Conservation (phyloP, 2,888 invertebrate genomes). For the Acanthosepion lycidas region DNA sequence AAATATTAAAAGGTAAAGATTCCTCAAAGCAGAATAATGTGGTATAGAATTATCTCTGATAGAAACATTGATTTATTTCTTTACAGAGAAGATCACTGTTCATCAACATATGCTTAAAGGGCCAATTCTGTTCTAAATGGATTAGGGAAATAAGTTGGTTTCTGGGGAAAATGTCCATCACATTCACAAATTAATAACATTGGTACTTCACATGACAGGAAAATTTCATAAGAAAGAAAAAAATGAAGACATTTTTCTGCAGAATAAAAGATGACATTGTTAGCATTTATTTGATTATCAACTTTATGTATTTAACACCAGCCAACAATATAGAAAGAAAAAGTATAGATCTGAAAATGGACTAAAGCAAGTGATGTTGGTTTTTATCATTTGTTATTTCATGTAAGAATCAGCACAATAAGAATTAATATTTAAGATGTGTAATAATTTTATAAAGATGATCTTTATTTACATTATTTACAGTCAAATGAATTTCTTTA, state of each 20-base stretch:
- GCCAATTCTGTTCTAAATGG: neutral
- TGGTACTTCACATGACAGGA: neutral
- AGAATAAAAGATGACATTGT: neutral
- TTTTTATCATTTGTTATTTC: neutral
- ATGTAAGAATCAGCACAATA: too few species aligned
- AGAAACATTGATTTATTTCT: neutral
- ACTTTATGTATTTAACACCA: neutral
- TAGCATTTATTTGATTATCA: neutral
- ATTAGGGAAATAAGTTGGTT: neutral
- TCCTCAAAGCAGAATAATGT: neutral
- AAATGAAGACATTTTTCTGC: neutral
- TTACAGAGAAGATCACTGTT: slow-evolving; percentile 10
- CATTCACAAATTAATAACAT: slow-evolving; percentile 16
- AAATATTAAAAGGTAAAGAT: neutral
- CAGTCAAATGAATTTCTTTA: too few species aligned
- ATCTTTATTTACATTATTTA: too few species aligned
- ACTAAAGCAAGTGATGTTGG: neutral
- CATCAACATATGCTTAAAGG: neutral
- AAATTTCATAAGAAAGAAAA: too few species aligned
- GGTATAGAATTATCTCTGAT: neutral
- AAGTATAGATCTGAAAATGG: neutral
- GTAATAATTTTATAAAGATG: too few species aligned
- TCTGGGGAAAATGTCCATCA: neutral
- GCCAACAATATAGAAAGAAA: neutral
- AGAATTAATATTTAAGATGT: too few species aligned